Conservation (phyloP, 2,113 vertebrate species). For the Chunga burmeisteri region DNA sequence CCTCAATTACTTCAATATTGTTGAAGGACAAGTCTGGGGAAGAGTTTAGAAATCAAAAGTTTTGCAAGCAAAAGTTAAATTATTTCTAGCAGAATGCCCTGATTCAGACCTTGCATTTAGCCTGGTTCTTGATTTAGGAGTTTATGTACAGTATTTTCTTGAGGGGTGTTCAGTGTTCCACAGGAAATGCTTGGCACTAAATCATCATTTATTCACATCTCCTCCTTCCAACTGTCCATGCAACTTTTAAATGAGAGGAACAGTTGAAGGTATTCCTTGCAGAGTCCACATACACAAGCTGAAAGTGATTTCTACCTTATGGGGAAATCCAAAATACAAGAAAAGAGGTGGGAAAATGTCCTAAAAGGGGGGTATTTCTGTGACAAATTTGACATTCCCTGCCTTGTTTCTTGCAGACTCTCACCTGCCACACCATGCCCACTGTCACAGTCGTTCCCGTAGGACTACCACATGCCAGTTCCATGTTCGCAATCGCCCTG, state of each 20-base stretch:
- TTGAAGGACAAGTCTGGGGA: conserved; percentile 92
- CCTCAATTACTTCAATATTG: conserved; percentile 87
- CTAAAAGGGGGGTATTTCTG: background rate
- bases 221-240: background rate
- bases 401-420: background rate
- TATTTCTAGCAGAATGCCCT: background rate
- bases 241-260: background rate
- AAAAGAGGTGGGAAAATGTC: background rate
- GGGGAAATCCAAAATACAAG: background rate
- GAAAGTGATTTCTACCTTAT: background rate
- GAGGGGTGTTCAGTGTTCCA: background rate
- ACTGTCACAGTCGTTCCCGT: background rate
- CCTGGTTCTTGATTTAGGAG: background rate
- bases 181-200: background rate
- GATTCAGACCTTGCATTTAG: background rate
- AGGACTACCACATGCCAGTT: background rate
- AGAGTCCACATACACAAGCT: background rate
- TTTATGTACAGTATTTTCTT: background rate
- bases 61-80: background rate
- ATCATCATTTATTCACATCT: background rate
- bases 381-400: background rate
- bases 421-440: background rate
- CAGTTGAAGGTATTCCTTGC: background rate
- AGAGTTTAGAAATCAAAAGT: background rate
- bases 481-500: background rate